These are phyloP conservation scores for Ennomos fuscantarius DNA, from an alignment of 2,888 invertebrate genomes.

Conservation along the genomic window DNA sequence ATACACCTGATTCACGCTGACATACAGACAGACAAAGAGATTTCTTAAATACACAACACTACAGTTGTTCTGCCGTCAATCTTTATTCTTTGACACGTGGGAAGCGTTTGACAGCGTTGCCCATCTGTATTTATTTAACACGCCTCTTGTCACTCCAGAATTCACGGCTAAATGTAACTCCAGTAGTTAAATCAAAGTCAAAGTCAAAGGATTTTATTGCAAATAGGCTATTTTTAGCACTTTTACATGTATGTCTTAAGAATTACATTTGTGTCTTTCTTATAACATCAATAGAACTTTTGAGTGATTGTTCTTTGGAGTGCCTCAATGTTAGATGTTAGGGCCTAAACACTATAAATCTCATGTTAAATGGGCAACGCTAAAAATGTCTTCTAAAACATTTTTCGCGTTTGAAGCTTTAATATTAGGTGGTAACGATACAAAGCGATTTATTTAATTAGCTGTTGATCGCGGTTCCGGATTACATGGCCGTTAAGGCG, in stretches of 20 bases:
- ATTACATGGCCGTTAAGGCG: conserved; percentile 51
- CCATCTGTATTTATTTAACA: conserved; percentile 58
- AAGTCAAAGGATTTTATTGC: too few relatives aligned
- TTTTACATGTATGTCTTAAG: conserved; percentile 41
- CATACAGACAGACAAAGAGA: conserved; percentile 53
- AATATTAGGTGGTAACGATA: conserved; percentile 44
- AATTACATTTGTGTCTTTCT: conserved; percentile 33
- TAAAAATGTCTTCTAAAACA: conserved; percentile 11
- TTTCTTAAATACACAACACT: conserved; percentile 44
- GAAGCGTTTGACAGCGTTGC: conserved; percentile 58
- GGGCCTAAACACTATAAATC: conserved; percentile 38
- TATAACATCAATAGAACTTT: conserved; percentile 42
- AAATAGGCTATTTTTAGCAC: too few relatives aligned
- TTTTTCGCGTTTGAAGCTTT: conserved; percentile 28
- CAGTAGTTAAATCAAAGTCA: too few relatives aligned
- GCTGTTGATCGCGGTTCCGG: conserved; percentile 52
- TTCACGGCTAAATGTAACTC: conserved; percentile 34
- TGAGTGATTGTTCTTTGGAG: conserved; percentile 38
- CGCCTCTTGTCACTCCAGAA: conserved; percentile 42
- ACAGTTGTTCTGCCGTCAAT: conserved; percentile 62
- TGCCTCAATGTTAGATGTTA: conserved; percentile 44
- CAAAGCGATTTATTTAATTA: conserved; percentile 61
- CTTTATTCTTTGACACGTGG: conserved; percentile 49
- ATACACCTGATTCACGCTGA: conserved; percentile 57
- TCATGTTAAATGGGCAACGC: conserved; percentile 12